Percentiles rank a stretch among this genome's conserved stretches.
These are phyloP conservation scores for Poeciliopsis prolifica DNA, from an alignment of 2,113 vertebrate genomes.

Conservation along the genomic window DNA sequence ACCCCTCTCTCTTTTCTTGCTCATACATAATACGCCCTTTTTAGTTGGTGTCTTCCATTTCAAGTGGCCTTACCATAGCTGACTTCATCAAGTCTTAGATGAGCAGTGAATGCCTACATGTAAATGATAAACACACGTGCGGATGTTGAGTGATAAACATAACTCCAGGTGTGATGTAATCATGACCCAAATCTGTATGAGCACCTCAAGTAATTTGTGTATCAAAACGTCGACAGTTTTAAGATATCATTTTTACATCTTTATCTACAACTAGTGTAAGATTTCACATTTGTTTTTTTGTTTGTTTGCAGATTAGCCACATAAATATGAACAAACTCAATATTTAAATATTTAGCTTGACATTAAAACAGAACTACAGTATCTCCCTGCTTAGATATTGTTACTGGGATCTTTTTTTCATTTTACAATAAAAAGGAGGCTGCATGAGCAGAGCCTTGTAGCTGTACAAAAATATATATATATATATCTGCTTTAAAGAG, in stretches of 20 bases:
- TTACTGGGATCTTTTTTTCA: conserved; percentile 42
- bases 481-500: conserved; percentile 22
- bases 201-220: conserved; percentile 58
- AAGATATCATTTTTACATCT: conserved; percentile 33
- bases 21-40: conserved; percentile 38
- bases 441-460: conserved; percentile 63
- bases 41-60: conserved; percentile 55
- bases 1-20: background rate
- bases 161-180: conserved; percentile 62
- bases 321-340: conserved; percentile 48
- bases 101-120: conserved; percentile 58
- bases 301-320: conserved; percentile 60
- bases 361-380: conserved; percentile 47
- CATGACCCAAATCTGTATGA: conserved; percentile 62
- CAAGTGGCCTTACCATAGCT: conserved; percentile 78
- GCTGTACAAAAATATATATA: conserved; percentile 42
- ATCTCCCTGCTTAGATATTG: conserved; percentile 44
- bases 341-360: conserved; percentile 59
- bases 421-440: conserved; percentile 34
- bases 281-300: conserved; percentile 41
- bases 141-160: conserved; percentile 46
- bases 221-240: conserved; percentile 43
- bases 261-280: conserved; percentile 51
- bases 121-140: conserved; percentile 40
- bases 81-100: conserved; percentile 53